Percentiles rank a stretch among this genome's conserved stretches.
Conservation (phyloP, 2,113 vertebrate genomes). For the Sapajus apella region DNA sequence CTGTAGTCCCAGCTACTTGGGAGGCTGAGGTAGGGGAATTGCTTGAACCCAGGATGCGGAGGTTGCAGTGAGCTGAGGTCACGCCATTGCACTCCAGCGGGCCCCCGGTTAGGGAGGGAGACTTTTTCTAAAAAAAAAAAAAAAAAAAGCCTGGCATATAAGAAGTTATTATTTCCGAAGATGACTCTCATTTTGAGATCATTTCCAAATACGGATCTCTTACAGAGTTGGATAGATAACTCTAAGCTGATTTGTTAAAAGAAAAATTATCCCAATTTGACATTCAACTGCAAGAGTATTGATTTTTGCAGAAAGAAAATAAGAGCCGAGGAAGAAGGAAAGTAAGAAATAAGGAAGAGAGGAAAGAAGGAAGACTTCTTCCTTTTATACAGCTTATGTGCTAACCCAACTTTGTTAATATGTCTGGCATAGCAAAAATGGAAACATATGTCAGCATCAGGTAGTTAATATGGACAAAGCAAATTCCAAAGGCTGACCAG, state of each 20-base stretch:
- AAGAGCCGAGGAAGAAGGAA: neutral
- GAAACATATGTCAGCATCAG: neutral
- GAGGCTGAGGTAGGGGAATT: too few relatives aligned
- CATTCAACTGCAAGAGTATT: conserved; percentile 38
- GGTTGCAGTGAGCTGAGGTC: too few relatives aligned
- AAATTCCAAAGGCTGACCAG: neutral
- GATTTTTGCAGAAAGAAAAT: neutral
- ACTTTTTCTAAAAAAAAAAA: too few relatives aligned
- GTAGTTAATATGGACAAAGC: neutral
- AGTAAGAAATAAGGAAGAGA: neutral
- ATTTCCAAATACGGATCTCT: neutral
- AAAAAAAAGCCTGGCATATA: neutral
- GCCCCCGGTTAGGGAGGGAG: too few relatives aligned
- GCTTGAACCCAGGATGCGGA: too few relatives aligned
- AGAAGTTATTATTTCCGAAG: neutral
- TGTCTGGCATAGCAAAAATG: conserved; percentile 34
- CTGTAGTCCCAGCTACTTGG: too few relatives aligned
- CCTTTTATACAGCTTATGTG: conserved; percentile 24
- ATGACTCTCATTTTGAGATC: neutral
- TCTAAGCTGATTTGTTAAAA: conserved; percentile 50
- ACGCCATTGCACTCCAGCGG: too few relatives aligned
- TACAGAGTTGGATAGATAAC: neutral
- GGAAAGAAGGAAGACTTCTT: conserved; percentile 19
- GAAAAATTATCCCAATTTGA: conserved; percentile 29
- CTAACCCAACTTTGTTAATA: conserved; percentile 33